Conservation (phyloP, 2,113 vertebrate genomes). For the Nyctereutes procyonoides region DNA sequence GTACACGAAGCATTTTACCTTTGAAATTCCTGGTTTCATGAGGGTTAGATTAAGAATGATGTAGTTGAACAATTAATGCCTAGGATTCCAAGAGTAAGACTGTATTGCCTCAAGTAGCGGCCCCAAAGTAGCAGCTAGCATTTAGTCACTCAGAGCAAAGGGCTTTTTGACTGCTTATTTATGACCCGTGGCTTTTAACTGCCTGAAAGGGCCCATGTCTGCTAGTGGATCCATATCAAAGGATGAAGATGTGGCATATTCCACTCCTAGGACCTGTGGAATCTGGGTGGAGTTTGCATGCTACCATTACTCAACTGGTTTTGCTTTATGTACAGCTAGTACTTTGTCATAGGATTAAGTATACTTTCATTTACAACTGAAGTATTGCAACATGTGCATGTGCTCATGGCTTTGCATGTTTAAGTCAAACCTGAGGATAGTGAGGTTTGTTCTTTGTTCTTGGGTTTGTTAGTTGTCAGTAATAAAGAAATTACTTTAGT, state of each 20-base stretch:
- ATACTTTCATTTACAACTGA: not conserved
- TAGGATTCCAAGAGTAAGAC: not conserved
- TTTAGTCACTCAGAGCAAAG: constrained; percentile 15
- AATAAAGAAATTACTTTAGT: not conserved
- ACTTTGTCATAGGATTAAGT: not conserved
- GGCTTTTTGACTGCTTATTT: not conserved
- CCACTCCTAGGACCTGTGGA: not conserved
- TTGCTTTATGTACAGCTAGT: not conserved
- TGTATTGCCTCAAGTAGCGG: not conserved
- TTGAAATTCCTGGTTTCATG: not conserved
- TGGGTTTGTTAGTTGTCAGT: not conserved
- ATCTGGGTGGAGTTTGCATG: not conserved
- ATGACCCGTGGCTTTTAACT: not conserved
- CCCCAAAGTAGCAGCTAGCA: not conserved
- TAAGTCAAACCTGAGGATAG: not conserved
- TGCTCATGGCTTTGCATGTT: not conserved
- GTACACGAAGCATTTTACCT: not conserved
- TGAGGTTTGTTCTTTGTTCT: not conserved
- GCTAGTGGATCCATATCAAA: not conserved
- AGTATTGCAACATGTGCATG: not conserved
- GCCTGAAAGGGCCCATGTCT: not conserved
- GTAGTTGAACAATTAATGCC: not conserved
- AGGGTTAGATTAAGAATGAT: not conserved
- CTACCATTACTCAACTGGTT: not conserved
- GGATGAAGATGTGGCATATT: not conserved